These are phyloP conservation scores for Diplolepis rosae DNA, from an alignment of 2,888 invertebrate species.

Conservation along the genomic window DNA sequence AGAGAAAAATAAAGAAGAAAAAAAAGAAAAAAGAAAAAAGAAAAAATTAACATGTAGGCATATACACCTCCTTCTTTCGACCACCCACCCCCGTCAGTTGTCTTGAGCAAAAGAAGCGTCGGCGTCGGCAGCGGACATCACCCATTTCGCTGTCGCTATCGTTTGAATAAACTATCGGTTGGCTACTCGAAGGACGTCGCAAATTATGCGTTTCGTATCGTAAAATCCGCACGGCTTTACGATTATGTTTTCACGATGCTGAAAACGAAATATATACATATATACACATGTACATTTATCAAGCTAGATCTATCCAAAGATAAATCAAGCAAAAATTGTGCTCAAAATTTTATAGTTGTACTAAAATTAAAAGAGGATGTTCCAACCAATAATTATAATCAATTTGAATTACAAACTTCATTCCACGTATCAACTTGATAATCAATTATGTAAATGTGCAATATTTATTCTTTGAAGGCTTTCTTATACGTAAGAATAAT, in stretches of 20 bases:
- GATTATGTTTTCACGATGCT: neutral
- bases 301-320: neutral
- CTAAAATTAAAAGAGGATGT: neutral
- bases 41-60: neutral
- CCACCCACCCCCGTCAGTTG: neutral
- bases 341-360: neutral
- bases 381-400: slow-evolving; percentile 32
- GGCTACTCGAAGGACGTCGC: slow-evolving; percentile 46
- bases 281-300: neutral
- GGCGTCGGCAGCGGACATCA: slow-evolving; percentile 48
- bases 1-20: too few species aligned
- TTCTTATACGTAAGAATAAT: too few species aligned
- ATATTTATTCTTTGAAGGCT: neutral
- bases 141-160: slow-evolving; percentile 44
- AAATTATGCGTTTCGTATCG: slow-evolving; percentile 28
- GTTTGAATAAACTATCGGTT: slow-evolving; percentile 52
- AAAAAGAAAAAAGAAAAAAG: too few species aligned
- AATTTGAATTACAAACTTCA: slow-evolving; percentile 36
- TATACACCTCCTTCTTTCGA: neutral
- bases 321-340: neutral
- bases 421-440: slow-evolving; percentile 36
- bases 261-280: neutral
- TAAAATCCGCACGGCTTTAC: neutral
- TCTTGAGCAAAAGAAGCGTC: neutral
- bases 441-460: neutral